A percentile compares a stretch with the other conserved stretches of the same genome.
Conservation (phyloP, 2,113 vertebrate genomes). For the Caranx ignobilis region DNA sequence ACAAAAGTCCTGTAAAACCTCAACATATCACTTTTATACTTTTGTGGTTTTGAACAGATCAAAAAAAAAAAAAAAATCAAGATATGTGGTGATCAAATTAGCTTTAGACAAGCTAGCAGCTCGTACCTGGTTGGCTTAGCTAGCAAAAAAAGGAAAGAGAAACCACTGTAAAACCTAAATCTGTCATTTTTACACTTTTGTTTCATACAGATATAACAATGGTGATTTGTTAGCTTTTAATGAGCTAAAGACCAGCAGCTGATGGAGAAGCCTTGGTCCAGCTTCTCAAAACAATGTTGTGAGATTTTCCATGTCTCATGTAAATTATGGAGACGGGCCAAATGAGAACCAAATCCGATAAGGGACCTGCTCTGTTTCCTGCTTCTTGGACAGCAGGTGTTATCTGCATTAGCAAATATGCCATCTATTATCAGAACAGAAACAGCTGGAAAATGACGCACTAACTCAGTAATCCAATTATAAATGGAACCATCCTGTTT, state of each 20-base stretch:
- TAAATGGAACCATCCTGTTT: conserved; percentile 15
- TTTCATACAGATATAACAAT: too few relatives aligned
- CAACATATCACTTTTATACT: too few relatives aligned
- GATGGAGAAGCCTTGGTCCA: too few relatives aligned
- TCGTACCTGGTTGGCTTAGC: not conserved
- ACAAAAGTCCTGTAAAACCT: too few relatives aligned
- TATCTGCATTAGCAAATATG: conserved; percentile 1
- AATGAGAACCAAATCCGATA: conserved; percentile 45
- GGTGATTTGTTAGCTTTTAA: too few relatives aligned
- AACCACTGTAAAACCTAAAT: not conserved
- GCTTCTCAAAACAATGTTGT: not conserved
- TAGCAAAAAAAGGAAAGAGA: not conserved
- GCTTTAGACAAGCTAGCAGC: too few relatives aligned
- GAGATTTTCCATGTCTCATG: conserved; percentile 49
- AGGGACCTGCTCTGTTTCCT: not conserved
- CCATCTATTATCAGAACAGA: conserved; percentile 3
- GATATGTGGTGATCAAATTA: too few relatives aligned
- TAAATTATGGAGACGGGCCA: conserved; percentile 39
- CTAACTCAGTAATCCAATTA: conserved; percentile 1
- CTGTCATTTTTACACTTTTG: not conserved
- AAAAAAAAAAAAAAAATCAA: too few relatives aligned
- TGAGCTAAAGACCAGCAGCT: too few relatives aligned
- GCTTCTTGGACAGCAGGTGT: conserved; percentile 7
- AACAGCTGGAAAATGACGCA: conserved; percentile 2
- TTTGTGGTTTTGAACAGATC: too few relatives aligned